Percentiles rank a stretch among this genome's conserved stretches.
phyloP scores from a whole-genome alignment of 2,113 vertebrate species.

The Apus apus region DNA sequence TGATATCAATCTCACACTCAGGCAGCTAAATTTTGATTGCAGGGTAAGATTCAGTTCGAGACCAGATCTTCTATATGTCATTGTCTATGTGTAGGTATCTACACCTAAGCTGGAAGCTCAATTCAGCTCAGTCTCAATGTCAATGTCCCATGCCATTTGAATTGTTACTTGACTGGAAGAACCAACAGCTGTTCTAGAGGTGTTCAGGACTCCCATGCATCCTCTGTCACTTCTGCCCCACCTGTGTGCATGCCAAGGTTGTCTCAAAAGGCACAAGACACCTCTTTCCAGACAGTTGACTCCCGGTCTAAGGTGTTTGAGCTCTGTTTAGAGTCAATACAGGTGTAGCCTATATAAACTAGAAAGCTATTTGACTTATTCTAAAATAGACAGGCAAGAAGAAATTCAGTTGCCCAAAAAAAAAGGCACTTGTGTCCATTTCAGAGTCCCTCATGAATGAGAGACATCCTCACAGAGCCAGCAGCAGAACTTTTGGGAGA shows the following conservation, averaged over 20 bases:
- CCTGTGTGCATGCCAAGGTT: background rate
- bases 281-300: background rate
- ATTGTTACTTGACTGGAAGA: background rate
- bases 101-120: background rate
- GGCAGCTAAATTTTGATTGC: background rate
- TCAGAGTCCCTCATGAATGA: background rate
- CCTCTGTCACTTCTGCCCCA: background rate
- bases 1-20: background rate
- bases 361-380: background rate
- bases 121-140: background rate
- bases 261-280: rapidly evolving
- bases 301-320: background rate
- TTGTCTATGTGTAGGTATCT: background rate
- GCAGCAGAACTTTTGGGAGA: background rate
- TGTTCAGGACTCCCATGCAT: background rate
- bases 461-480: background rate
- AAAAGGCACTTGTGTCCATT: background rate
- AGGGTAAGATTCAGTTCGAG: background rate
- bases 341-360: background rate
- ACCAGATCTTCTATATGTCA: background rate
- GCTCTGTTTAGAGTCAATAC: background rate
- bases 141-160: background rate
- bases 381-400: background rate
- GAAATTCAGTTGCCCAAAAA: background rate
- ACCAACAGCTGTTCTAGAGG: background rate